Conservation (phyloP, 2,888 invertebrate genomes). For the Sphaerophoria taeniata region DNA sequence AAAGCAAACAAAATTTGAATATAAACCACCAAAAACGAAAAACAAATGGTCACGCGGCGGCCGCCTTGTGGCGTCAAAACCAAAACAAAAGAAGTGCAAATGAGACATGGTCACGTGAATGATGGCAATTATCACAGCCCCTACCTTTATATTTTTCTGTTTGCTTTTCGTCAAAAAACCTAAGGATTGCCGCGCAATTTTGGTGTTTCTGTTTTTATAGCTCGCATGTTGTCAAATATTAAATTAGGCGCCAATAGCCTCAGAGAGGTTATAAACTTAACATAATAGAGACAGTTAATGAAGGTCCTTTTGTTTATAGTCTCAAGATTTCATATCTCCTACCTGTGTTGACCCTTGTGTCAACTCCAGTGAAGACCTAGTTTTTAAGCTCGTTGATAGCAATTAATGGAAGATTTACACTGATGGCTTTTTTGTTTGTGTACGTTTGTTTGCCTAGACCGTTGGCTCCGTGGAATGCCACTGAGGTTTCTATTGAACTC, state of each 20-base stretch:
- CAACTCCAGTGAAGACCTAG: background rate
- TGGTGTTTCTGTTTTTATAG: background rate
- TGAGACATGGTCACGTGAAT: conserved; percentile 70
- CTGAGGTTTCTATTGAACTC: conserved; percentile 62
- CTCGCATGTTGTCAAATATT: conserved; percentile 67
- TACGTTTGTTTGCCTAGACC: background rate
- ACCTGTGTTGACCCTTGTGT: conserved; percentile 2
- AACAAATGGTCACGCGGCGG: conserved; percentile 58
- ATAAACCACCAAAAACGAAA: conserved; percentile 1
- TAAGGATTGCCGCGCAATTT: conserved; percentile 3
- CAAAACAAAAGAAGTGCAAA: conserved; percentile 68
- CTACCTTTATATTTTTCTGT: conserved; percentile 7
- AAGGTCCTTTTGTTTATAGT: conserved; percentile 46
- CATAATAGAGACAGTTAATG: conserved; percentile 71
- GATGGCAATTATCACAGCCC: conserved; percentile 17
- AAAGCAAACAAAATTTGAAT: conserved; percentile 1
- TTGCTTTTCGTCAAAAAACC: conserved; percentile 41
- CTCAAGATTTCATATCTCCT: conserved; percentile 52
- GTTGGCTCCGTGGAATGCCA: conserved; percentile 7
- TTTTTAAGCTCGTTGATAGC: conserved; percentile 50
- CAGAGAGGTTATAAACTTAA: conserved; percentile 68
- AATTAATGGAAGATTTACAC: conserved; percentile 63
- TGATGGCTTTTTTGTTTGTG: conserved; percentile 14
- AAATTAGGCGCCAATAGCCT: conserved; percentile 71
- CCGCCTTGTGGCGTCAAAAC: conserved; percentile 8